phyloP scores from a whole-genome alignment of 2,113 vertebrate genomes.

The Myocastor coypus region DNA sequence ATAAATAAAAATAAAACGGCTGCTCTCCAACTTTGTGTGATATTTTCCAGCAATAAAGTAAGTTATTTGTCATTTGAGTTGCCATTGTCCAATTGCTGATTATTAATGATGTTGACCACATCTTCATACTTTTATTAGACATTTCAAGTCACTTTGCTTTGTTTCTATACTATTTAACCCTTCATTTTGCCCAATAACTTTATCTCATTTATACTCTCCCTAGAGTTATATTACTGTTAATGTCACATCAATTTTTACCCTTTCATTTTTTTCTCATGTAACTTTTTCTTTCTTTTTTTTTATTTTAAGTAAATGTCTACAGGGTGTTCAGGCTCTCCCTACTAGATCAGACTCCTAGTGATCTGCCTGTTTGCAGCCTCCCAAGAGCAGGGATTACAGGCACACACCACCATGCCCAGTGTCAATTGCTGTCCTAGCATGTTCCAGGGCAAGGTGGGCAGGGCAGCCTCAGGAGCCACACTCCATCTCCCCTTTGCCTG shows the following conservation, averaged over 20 bases:
- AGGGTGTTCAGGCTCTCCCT: too few relatives aligned
- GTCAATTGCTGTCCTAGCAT: too few relatives aligned
- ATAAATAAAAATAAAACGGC: too few relatives aligned
- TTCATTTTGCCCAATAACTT: not conserved
- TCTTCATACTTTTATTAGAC: not conserved
- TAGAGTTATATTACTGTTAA: not conserved
- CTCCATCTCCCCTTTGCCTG: too few relatives aligned
- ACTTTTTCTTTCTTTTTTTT: too few relatives aligned
- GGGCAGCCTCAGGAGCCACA: too few relatives aligned
- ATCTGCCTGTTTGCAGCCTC: too few relatives aligned
- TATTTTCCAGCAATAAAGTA: not conserved
- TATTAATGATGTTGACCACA: not conserved
- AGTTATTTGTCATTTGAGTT: not conserved
- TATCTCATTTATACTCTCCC: not conserved
- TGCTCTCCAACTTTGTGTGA: not conserved
- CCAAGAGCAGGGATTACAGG: too few relatives aligned
- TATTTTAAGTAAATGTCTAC: too few relatives aligned
- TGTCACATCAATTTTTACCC: not conserved
- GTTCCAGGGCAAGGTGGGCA: too few relatives aligned
- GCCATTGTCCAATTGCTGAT: not conserved
- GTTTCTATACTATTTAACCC: not conserved
- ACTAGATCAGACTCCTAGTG: too few relatives aligned
- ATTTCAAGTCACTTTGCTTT: not conserved
- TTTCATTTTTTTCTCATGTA: not conserved
- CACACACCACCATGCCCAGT: too few relatives aligned